Evolutionary conservation across 2,113 vertebrate species (phyloP).

Genomic region (Oreochromis niloticus): DNA sequence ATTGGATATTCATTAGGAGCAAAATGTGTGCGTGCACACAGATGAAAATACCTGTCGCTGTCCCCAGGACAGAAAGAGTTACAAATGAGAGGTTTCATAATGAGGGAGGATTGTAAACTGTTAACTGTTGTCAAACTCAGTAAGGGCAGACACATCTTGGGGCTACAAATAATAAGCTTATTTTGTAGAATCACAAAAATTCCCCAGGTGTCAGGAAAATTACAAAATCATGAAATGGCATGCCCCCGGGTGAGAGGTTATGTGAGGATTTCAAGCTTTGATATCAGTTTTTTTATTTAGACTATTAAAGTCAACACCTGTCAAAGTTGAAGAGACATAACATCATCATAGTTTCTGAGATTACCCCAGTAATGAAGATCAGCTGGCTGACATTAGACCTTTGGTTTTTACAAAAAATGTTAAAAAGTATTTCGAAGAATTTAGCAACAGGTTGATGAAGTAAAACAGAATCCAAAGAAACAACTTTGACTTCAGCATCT

Average conservation of each 20-base stretch:
- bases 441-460: not conserved
- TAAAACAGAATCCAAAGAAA: not conserved
- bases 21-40: not conserved
- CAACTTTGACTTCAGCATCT: not conserved
- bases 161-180: conserved; percentile 34
- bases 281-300: not conserved
- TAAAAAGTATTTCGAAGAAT: not conserved
- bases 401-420: not conserved
- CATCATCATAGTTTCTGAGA: not conserved
- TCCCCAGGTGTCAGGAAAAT: not conserved
- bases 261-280: conserved; percentile 9
- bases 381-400: not conserved
- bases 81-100: conserved; percentile 27
- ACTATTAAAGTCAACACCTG: not conserved
- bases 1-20: not conserved
- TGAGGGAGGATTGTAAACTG: not conserved
- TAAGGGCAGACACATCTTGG: conserved; percentile 30
- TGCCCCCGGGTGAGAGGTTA: not conserved
- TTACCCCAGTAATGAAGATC: not conserved
- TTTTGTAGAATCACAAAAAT: not conserved
- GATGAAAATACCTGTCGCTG: not conserved
- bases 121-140: conserved; percentile 55
- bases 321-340: not conserved
- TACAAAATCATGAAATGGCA: not conserved
- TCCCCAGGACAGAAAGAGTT: not conserved